phyloP scores from a whole-genome alignment of 2,888 invertebrate genomes.

The Tetragonisca angustula region DNA sequence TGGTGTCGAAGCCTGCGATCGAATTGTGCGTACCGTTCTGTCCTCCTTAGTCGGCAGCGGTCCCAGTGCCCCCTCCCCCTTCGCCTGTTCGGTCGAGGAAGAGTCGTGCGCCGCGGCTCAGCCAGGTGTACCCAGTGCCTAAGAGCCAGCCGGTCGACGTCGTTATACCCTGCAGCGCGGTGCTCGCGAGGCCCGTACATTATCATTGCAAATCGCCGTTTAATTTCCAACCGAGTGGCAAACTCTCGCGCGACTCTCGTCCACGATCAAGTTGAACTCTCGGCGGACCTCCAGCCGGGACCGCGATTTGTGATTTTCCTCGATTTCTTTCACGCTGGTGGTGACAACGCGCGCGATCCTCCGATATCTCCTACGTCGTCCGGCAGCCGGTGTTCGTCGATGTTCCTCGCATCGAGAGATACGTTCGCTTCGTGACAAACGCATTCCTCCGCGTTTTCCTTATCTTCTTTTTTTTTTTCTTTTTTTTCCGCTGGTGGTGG shows the following conservation, averaged over 20 bases:
- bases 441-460: background rate
- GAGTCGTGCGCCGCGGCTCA: constrained; percentile 75
- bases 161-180: constrained; percentile 65
- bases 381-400: background rate
- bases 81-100: constrained; percentile 81
- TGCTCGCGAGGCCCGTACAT: constrained; percentile 66
- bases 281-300: background rate
- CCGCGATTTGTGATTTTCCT: constrained; percentile 10
- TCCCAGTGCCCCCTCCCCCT: constrained; percentile 71
- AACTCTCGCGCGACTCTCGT: constrained; percentile 2
- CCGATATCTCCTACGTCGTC: background rate
- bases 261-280: background rate
- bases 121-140: constrained; percentile 80
- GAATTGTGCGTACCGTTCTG: constrained; percentile 83
- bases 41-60: constrained; percentile 82
- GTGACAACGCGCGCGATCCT: background rate
- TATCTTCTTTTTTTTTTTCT: no score
- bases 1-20: constrained; percentile 81
- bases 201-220: constrained; percentile 65
- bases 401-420: background rate
- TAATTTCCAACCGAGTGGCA: constrained; percentile 57
- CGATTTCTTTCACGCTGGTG: background rate
- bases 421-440: background rate
- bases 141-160: constrained; percentile 72
- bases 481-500: no score